phyloP scores from a whole-genome alignment of 2,113 vertebrate species.

The Vulpes ferrilata region DNA sequence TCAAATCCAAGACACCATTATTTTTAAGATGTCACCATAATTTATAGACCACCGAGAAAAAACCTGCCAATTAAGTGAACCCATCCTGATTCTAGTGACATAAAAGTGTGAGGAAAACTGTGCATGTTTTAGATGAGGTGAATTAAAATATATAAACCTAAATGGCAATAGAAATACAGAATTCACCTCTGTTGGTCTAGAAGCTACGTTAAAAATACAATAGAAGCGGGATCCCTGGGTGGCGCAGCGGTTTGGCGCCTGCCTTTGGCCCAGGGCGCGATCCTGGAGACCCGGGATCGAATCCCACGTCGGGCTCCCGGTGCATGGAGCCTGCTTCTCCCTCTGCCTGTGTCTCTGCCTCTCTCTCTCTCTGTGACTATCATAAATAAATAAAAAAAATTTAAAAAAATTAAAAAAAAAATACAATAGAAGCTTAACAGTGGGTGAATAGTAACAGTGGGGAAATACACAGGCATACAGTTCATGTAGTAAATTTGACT shows the following conservation, averaged over 20 bases:
- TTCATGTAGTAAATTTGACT: not conserved
- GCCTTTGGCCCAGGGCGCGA: too few relatives aligned
- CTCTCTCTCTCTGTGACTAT: too few relatives aligned
- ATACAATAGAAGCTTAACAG: not conserved
- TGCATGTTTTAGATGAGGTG: not conserved
- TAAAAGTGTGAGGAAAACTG: not conserved
- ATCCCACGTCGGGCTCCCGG: too few relatives aligned
- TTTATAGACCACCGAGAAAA: not conserved
- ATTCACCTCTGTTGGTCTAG: not conserved
- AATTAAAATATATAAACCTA: not conserved
- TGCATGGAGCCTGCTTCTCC: too few relatives aligned
- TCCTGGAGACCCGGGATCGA: too few relatives aligned
- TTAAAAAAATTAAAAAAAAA: too few relatives aligned
- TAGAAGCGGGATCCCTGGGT: too few relatives aligned
- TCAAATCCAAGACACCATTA: not conserved
- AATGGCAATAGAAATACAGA: not conserved
- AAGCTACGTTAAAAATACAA: not conserved
- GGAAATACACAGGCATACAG: not conserved
- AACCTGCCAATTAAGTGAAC: not conserved
- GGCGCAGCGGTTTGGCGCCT: too few relatives aligned
- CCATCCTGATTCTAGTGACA: not conserved
- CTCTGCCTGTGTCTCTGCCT: too few relatives aligned
- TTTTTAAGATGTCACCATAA: not conserved
- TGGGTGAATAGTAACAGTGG: not conserved
- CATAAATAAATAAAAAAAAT: too few relatives aligned